These are phyloP conservation scores for Euborellia annulipes DNA, from an alignment of 1,140 invertebrate genomes.

Conservation along the genomic window DNA sequence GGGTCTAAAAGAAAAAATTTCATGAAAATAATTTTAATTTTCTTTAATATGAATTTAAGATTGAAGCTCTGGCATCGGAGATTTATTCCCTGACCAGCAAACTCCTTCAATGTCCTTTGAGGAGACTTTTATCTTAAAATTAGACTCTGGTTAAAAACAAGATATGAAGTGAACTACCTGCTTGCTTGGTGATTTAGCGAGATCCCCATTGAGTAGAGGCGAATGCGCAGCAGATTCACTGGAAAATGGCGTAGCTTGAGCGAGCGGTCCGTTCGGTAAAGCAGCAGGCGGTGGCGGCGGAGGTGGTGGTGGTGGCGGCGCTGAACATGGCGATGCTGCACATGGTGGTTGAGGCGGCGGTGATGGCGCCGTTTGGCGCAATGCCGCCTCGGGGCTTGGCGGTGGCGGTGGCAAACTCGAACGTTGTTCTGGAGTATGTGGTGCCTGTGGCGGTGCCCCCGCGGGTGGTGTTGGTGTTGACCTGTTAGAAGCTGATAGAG, in stretches of 20 bases:
- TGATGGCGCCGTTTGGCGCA: slow-evolving; percentile 21
- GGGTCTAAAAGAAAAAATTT: too few relatives aligned
- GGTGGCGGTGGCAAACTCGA: slow-evolving; percentile 5
- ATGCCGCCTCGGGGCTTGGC: slow-evolving; percentile 8
- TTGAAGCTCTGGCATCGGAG: too few relatives aligned
- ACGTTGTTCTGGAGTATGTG: too few relatives aligned
- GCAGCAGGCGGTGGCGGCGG: slow-evolving; percentile 32
- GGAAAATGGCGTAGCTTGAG: slow-evolving; percentile 12
- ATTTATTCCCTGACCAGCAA: too few relatives aligned
- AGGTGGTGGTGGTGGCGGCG: slow-evolving; percentile 36
- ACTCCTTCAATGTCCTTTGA: too few relatives aligned
- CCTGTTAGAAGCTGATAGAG: slow-evolving; percentile 16
- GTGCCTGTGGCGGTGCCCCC: not conserved
- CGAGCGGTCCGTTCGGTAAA: slow-evolving; percentile 29
- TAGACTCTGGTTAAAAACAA: too few relatives aligned
- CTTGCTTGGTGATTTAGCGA: slow-evolving; percentile 29
- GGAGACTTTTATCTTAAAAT: too few relatives aligned
- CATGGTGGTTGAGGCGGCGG: slow-evolving; percentile 31
- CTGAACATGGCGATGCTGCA: slow-evolving; percentile 19
- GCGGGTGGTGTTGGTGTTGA: slow-evolving; percentile 16
- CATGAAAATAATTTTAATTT: too few relatives aligned
- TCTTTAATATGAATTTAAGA: too few relatives aligned
- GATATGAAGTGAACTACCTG: slow-evolving; percentile 14
- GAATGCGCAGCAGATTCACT: slow-evolving; percentile 21
- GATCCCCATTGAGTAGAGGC: slow-evolving; percentile 36